phyloP scores from a whole-genome alignment of 2,888 invertebrate genomes.

The Athalia cordata region DNA sequence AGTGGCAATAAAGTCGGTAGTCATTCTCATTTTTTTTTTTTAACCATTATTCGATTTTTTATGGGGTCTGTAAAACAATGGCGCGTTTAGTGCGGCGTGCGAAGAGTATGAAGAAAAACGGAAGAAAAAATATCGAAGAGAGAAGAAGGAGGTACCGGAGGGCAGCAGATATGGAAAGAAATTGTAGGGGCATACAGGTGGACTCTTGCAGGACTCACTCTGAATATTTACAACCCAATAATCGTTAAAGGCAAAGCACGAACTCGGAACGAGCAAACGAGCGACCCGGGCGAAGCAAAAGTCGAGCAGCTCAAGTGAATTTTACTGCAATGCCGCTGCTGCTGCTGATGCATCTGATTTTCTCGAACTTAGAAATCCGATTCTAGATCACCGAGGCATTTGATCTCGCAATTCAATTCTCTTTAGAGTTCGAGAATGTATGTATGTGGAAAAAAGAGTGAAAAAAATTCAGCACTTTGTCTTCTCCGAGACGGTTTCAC shows the following conservation, averaged over 20 bases:
- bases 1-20: conserved; percentile 1
- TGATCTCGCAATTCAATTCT: too few species aligned
- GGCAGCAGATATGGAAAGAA: conserved; percentile 47
- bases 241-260: conserved; percentile 63
- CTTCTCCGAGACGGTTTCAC: too few species aligned
- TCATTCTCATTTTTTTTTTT: not conserved
- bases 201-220: conserved; percentile 49
- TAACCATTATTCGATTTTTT: conserved; percentile 1
- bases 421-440: too few species aligned
- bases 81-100: conserved; percentile 47
- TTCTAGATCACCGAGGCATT: too few species aligned
- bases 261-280: conserved; percentile 42
- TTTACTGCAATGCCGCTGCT: conserved; percentile 19
- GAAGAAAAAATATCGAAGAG: conserved; percentile 33
- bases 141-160: conserved; percentile 40
- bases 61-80: conserved; percentile 67
- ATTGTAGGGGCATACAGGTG: conserved; percentile 55
- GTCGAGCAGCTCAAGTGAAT: conserved; percentile 42
- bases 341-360: conserved; percentile 15
- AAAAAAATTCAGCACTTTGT: too few species aligned
- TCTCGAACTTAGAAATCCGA: not conserved
- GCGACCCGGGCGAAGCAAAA: conserved; percentile 32
- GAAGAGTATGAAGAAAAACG: too few species aligned
- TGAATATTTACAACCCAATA: conserved; percentile 65
- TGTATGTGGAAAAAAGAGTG: too few species aligned